phyloP scores from a whole-genome alignment of 2,888 invertebrate genomes.

The Tiphia femorata region DNA sequence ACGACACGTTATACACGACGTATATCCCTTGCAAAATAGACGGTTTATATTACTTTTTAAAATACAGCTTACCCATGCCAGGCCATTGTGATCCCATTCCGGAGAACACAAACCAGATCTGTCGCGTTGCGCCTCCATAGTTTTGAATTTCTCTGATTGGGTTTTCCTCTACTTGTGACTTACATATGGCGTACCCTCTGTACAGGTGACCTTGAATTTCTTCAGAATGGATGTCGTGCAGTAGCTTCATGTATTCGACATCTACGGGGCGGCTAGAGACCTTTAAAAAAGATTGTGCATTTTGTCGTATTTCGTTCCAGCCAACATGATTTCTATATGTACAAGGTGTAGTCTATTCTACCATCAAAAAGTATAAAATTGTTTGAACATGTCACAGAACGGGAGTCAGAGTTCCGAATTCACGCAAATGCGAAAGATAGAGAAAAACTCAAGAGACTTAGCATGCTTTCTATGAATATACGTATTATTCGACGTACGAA shows the following conservation, averaged over 20 bases:
- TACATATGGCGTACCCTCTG: slow-evolving; percentile 79
- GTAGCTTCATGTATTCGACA: slow-evolving; percentile 73
- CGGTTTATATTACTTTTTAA: no score
- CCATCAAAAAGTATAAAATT: not conserved
- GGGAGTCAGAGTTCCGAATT: no score
- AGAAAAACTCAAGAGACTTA: no score
- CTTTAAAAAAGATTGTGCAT: no score
- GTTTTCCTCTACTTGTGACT: slow-evolving; percentile 57
- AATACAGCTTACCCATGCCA: slow-evolving; percentile 82
- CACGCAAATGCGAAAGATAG: no score
- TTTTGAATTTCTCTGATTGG: slow-evolving; percentile 73
- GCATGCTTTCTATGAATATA: no score
- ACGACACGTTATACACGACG: not conserved
- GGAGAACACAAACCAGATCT: slow-evolving; percentile 91
- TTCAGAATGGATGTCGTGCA: slow-evolving; percentile 74
- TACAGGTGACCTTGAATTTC: slow-evolving; percentile 76
- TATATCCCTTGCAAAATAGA: no score
- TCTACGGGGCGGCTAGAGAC: slow-evolving; percentile 72
- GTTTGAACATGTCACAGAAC: not conserved
- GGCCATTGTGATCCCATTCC: slow-evolving; percentile 94
- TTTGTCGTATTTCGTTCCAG: not conserved
- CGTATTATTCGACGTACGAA: no score
- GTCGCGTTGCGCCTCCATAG: slow-evolving; percentile 75
- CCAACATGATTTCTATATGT: not conserved
- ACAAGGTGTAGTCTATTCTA: not conserved